These are phyloP conservation scores for Sicus ferrugineus DNA, from an alignment of 2,888 invertebrate genomes.

Conservation along the genomic window DNA sequence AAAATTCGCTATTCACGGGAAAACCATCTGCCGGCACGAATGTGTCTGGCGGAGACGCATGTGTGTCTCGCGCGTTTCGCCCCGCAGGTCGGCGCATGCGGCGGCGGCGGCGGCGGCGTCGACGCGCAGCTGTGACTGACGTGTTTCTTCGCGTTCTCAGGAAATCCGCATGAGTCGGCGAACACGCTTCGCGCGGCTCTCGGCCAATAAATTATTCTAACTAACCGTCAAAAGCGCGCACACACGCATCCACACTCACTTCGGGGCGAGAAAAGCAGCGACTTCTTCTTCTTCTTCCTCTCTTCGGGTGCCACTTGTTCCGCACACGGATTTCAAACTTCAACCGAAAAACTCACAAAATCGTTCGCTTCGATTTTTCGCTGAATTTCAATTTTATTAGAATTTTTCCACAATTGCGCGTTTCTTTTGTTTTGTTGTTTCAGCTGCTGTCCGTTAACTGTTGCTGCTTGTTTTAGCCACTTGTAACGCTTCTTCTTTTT, in stretches of 20 bases:
- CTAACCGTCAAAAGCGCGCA: constrained; percentile 12
- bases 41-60: no score
- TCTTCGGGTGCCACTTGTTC: not conserved
- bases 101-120: no score
- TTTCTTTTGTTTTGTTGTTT: constrained; percentile 1
- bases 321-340: not conserved
- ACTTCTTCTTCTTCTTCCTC: not conserved
- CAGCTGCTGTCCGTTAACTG: not conserved
- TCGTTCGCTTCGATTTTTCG: constrained; percentile 19
- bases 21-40: no score
- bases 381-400: constrained; percentile 1
- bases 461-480: not conserved
- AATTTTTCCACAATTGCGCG: not conserved
- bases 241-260: constrained; percentile 34
- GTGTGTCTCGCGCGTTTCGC: no score
- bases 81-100: not conserved
- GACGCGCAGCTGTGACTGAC: not conserved
- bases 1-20: no score
- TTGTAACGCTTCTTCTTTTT: constrained; percentile 6
- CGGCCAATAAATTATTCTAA: constrained; percentile 13
- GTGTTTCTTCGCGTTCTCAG: not conserved
- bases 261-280: not conserved
- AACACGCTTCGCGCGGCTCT: constrained; percentile 11
- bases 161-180: constrained; percentile 26
- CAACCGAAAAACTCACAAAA: constrained; percentile 38